A percentile compares a stretch with the other conserved stretches of the same genome.
Evolutionary conservation across 2,888 invertebrate genomes (phyloP).

Genomic region (Lithophane socia): DNA sequence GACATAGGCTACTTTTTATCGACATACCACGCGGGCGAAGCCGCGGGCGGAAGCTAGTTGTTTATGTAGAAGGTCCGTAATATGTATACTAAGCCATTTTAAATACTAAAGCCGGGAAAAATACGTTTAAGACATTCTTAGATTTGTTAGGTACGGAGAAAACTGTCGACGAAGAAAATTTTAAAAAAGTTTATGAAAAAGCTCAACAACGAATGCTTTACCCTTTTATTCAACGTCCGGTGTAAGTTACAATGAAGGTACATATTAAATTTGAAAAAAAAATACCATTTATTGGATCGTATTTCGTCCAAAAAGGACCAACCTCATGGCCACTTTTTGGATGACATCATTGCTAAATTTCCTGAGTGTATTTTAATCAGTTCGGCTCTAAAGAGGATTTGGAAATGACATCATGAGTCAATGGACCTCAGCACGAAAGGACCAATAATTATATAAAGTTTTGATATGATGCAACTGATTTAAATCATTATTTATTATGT

Average conservation of each 20-base stretch:
- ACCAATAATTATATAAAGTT: neutral
- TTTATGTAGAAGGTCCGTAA: too few species aligned
- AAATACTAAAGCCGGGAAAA: neutral
- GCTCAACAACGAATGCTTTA: neutral
- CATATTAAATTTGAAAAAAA: conserved; percentile 24
- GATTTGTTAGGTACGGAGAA: neutral
- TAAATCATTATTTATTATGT: neutral
- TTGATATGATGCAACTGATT: neutral
- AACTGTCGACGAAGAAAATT: too few species aligned
- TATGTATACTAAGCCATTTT: too few species aligned
- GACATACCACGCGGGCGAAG: too few species aligned
- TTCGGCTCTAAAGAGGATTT: conserved; percentile 36
- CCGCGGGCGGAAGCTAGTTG: too few species aligned
- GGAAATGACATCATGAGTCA: conserved; percentile 64
- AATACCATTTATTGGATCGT: conserved; percentile 11
- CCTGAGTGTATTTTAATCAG: conserved; percentile 34
- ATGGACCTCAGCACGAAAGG: conserved; percentile 27
- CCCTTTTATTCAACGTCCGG: too few species aligned
- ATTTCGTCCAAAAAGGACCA: conserved; percentile 11
- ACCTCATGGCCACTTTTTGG: neutral
- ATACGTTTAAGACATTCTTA: neutral
- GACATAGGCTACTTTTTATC: too few species aligned
- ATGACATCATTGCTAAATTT: conserved; percentile 54
- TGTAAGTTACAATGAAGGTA: conserved; percentile 9
- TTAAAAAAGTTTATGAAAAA: neutral